Evolutionary conservation across 2,113 vertebrate species (phyloP).

Genomic region (Cairina moschata): DNA sequence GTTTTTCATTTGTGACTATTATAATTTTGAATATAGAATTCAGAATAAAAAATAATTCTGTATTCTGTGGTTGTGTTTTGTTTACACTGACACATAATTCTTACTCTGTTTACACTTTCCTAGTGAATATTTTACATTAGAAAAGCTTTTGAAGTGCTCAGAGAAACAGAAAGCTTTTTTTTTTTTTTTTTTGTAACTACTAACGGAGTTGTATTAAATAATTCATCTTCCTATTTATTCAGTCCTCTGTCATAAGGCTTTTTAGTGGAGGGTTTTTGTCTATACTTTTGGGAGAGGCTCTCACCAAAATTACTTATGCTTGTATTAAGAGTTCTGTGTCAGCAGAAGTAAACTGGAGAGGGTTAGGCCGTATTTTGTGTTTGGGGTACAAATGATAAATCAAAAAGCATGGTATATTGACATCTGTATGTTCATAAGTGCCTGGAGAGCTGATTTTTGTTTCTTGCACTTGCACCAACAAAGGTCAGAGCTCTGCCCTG

Average conservation of each 20-base stretch:
- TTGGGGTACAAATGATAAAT: neutral
- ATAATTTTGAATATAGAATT: slow-evolving; percentile 16
- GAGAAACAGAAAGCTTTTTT: neutral
- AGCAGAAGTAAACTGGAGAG: neutral
- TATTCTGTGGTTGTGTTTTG: slow-evolving; percentile 27
- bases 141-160: neutral
- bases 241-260: neutral
- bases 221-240: neutral
- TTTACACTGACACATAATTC: neutral
- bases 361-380: neutral
- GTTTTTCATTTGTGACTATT: neutral
- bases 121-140: neutral
- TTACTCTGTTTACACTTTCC: neutral
- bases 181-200: neutral
- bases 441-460: neutral
- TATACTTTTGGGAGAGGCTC: neutral
- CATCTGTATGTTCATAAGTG: neutral
- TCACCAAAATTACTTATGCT: neutral
- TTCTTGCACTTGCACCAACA: fast-evolving
- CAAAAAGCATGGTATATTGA: neutral
- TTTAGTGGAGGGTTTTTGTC: neutral
- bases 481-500: neutral
- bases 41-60: neutral
- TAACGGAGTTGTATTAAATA: neutral
- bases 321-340: neutral